Conservation (phyloP, 2,113 vertebrate genomes). For the Procavia capensis region DNA sequence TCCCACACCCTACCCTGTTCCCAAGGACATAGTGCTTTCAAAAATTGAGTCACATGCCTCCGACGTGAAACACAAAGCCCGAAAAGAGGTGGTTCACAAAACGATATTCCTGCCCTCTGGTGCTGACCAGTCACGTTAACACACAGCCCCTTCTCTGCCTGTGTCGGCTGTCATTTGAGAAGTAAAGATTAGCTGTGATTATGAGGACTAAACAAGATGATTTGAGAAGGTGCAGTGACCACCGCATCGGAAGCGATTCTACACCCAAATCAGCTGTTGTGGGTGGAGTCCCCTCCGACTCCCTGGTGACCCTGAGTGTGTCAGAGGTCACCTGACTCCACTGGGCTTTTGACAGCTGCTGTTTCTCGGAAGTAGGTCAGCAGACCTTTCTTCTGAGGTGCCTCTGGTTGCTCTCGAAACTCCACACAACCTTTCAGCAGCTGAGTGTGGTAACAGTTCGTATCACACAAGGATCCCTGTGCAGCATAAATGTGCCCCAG, state of each 20-base stretch:
- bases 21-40: too few species aligned
- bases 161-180: not conserved
- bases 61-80: not conserved
- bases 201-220: not conserved
- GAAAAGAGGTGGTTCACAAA: not conserved
- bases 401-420: not conserved
- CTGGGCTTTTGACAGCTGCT: not conserved
- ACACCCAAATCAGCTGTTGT: not conserved
- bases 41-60: not conserved
- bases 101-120: not conserved
- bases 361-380: too few species aligned
- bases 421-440: not conserved
- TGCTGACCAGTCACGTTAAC: not conserved
- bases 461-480: not conserved
- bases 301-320: not conserved
- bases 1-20: not conserved
- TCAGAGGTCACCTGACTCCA: not conserved
- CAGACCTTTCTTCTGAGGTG: too few species aligned
- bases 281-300: not conserved
- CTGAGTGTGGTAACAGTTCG: not conserved
- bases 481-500: not conserved
- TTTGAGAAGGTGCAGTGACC: not conserved
- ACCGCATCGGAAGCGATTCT: not conserved
- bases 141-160: not conserved
- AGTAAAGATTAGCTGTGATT: not conserved